Conservation (phyloP, 2,888 invertebrate genomes). For the Harpagoxenus sublaevis region DNA sequence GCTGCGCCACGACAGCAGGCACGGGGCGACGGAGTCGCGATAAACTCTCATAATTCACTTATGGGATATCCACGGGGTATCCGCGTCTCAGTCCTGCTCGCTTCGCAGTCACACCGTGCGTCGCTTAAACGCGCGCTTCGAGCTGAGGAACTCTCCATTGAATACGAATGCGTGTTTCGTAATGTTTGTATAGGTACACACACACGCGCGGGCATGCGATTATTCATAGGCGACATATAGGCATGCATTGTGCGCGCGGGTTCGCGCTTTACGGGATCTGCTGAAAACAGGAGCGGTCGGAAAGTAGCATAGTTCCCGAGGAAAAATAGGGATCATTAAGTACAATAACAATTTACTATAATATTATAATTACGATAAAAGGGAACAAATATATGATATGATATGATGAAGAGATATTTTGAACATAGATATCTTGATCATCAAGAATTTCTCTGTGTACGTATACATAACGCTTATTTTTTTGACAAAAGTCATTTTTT, state of each 20-base stretch:
- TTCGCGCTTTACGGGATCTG: background rate
- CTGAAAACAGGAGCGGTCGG: background rate
- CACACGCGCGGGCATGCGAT: conserved; percentile 56
- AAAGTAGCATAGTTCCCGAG: background rate
- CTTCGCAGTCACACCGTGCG: conserved; percentile 42
- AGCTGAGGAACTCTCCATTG: conserved; percentile 66
- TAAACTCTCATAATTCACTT: conserved; percentile 82
- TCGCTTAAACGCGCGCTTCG: conserved; percentile 54
- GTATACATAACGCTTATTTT: background rate
- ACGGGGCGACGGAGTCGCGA: conserved; percentile 76
- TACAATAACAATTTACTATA: background rate
- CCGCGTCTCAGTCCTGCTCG: conserved; percentile 46
- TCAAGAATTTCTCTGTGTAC: background rate
- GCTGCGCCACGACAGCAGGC: conserved; percentile 71
- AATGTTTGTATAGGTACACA: conserved; percentile 61
- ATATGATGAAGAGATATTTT: background rate
- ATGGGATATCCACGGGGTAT: conserved; percentile 66
- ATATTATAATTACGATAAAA: background rate
- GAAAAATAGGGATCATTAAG: background rate
- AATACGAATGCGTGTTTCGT: conserved; percentile 69
- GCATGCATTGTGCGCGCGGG: conserved; percentile 59
- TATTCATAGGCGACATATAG: conserved; percentile 60
- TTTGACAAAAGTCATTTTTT: background rate
- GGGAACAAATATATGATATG: background rate
- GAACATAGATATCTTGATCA: background rate